phyloP scores from a whole-genome alignment of 2,797 vertebrate species.

The Protosalanx chinensis region DNA sequence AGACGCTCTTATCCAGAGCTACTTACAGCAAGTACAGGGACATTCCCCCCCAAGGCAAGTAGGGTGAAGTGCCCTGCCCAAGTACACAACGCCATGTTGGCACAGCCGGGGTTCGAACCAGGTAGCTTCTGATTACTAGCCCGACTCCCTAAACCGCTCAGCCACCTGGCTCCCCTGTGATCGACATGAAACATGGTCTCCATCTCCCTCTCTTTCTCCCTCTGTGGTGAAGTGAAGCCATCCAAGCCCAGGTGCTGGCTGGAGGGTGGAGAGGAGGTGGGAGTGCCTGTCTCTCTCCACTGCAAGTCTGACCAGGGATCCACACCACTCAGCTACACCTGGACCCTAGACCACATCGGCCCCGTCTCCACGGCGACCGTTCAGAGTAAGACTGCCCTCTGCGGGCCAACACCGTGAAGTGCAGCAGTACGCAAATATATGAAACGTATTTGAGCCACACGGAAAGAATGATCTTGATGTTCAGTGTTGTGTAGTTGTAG shows the following conservation, averaged over 20 bases:
- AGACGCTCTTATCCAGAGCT: no score
- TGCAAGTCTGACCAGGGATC: constrained; percentile 68
- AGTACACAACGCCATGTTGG: no score
- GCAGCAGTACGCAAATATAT: constrained; percentile 32
- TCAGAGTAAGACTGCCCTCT: constrained; percentile 75
- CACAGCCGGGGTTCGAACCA: no score
- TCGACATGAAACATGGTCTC: neutral
- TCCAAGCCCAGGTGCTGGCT: constrained; percentile 70
- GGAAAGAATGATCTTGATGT: no score
- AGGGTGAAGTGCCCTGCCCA: no score
- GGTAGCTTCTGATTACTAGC: no score
- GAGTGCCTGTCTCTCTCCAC: constrained; percentile 58
- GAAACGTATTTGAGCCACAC: no score
- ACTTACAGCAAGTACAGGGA: no score
- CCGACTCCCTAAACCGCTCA: no score
- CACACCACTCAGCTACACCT: constrained; percentile 63
- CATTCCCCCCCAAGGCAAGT: no score
- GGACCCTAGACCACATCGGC: constrained; percentile 57
- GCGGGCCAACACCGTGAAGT: constrained; percentile 51
- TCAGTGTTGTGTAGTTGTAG: neutral
- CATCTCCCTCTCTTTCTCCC: constrained; percentile 17
- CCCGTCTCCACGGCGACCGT: constrained; percentile 46
- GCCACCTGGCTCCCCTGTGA: no score
- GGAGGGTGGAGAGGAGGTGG: constrained; percentile 57
- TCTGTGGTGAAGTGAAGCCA: constrained; percentile 63